These are phyloP conservation scores for Bursaphelenchus mucronatus DNA, from an alignment of 1,140 invertebrate genomes.

Conservation along the genomic window DNA sequence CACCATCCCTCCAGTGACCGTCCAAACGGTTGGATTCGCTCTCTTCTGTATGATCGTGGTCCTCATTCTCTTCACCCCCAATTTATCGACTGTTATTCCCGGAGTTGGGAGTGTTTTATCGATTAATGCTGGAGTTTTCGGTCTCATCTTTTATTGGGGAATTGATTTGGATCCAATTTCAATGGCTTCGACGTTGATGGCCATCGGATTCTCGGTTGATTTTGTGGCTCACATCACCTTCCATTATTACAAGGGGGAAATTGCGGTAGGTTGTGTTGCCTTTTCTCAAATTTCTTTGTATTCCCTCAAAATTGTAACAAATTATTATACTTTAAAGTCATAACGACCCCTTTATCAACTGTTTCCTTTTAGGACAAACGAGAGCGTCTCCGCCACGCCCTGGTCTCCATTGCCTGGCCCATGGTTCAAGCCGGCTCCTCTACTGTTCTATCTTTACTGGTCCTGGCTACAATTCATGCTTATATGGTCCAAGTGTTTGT, in stretches of 20 bases:
- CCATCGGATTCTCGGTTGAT: slow-evolving; percentile 64
- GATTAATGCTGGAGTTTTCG: slow-evolving; percentile 62
- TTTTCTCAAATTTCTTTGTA: not conserved
- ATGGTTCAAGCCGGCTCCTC: slow-evolving; percentile 90
- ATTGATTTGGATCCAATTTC: slow-evolving; percentile 65
- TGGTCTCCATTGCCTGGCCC: slow-evolving; percentile 83
- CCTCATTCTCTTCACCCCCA: slow-evolving; percentile 63
- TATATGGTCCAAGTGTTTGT: slow-evolving; percentile 71
- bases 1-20: slow-evolving; percentile 61
- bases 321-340: slow-evolving; percentile 7
- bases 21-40: slow-evolving; percentile 62
- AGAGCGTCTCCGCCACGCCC: slow-evolving; percentile 76
- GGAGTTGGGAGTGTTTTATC: slow-evolving; percentile 61
- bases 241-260: slow-evolving; percentile 64
- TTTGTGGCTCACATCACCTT: slow-evolving; percentile 64
- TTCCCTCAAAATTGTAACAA: slow-evolving; percentile 5
- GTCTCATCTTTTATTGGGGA: slow-evolving; percentile 61
- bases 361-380: slow-evolving; percentile 65
- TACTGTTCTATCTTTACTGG: slow-evolving; percentile 81
- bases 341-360: slow-evolving; percentile 12
- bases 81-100: slow-evolving; percentile 61
- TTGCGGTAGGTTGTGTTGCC: slow-evolving; percentile 61
- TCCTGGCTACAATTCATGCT: slow-evolving; percentile 79
- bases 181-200: slow-evolving; percentile 62
- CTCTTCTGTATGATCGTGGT: slow-evolving; percentile 62